Base-by-base conservation (phyloP, 1,140 invertebrate species). In the Zaprionus capensis region DNA sequence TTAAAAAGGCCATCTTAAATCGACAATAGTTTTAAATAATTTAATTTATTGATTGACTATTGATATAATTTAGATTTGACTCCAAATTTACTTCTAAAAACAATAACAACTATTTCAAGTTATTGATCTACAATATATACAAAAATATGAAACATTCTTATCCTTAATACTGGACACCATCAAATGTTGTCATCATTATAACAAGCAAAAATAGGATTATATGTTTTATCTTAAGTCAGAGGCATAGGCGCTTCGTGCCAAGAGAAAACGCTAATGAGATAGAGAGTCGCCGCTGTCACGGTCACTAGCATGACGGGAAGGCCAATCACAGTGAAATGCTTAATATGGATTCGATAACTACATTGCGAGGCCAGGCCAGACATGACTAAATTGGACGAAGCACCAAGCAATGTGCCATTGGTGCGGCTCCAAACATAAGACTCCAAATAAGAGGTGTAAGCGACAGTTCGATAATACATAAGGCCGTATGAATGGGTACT, bases 331-430 rank as follows among this genome's bases (percentile, higher is more conserved):
- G 94, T 87, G 73, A 91, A 91, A 1, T 34, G 9, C 3, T 70
- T 7, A 31, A 97, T 97, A 2, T 94, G 94, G 76, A 97, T 96
- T 63, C 94, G 93, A 88, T 97, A 96, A 20, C 97, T 96, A 92
- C 97, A 96, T 76, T 97, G 96, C 73, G 96, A 95, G 14, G 96
- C 96, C 22, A 97, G 94, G 1, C 96, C 96, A 36, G 96, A 96
- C 81, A 95, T 96, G 1, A 97, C 95, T 4, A 97, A 95, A 93
- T 97, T 97, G 1, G 96, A 95, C 1, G 96, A 96, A 9, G 96
- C 95, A 36, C 96, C 96, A 91, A 97, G 96, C 17, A 97, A 82
- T 11, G 96, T 96, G 22, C 96, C 96, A 93, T 97, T 96, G 51
- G 96, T 96, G 96, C 96, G 26, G 96, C 95, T 1, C 96, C 96